A percentile compares a stretch with the other conserved stretches of the same genome.
Conservation (phyloP, 2,113 vertebrate species). For the Cariama cristata region DNA sequence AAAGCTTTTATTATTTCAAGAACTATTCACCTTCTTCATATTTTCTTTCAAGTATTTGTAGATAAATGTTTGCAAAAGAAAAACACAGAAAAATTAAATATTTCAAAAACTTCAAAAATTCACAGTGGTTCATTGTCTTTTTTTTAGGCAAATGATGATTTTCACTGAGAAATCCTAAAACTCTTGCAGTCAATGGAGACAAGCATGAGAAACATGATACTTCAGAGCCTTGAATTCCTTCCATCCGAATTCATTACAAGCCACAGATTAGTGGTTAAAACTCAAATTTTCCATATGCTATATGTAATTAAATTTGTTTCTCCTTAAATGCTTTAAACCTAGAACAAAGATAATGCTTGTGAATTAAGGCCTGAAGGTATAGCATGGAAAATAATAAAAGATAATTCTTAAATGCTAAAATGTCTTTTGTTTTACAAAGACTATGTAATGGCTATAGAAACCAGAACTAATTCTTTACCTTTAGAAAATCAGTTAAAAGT, state of each 20-base stretch:
- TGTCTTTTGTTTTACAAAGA: conserved; percentile 32
- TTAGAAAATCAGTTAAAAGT: neutral
- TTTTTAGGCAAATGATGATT: neutral
- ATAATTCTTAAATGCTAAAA: conserved; percentile 23
- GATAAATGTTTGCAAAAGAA: neutral
- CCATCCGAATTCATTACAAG: conserved; percentile 26
- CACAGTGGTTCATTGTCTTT: neutral
- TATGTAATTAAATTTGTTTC: conserved; percentile 50
- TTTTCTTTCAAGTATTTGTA: neutral
- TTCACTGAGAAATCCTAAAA: neutral
- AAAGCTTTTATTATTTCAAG: neutral
- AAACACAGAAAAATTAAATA: neutral
- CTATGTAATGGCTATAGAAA: neutral
- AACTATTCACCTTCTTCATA: neutral
- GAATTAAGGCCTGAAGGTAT: conserved; percentile 52
- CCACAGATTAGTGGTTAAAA: conserved; percentile 41
- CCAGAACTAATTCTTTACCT: neutral
- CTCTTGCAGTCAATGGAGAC: neutral
- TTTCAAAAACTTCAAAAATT: neutral
- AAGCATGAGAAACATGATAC: neutral
- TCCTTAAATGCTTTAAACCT: conserved; percentile 54
- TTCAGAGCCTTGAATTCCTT: conserved; percentile 53
- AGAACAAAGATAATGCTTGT: conserved; percentile 47
- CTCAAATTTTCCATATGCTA: conserved; percentile 2
- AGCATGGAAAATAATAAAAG: conserved; percentile 34